These are phyloP conservation scores for Elephas maximus DNA, from an alignment of 2,113 vertebrate genomes.

Conservation along the genomic window DNA sequence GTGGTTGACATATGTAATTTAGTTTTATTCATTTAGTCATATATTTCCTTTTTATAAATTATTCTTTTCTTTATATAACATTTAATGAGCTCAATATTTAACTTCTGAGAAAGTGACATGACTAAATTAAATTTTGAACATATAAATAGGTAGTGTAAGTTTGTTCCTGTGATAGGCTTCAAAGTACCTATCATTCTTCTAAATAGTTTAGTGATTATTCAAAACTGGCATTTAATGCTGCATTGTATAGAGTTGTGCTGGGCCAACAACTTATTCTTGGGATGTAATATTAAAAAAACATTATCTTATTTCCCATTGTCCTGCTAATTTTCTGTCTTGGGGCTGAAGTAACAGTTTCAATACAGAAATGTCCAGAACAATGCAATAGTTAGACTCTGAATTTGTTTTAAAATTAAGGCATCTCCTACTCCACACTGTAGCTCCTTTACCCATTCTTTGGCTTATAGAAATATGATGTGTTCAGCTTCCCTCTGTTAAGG, in stretches of 20 bases:
- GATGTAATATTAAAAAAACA: neutral
- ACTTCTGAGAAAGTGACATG: slow-evolving; percentile 28
- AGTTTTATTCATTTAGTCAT: neutral
- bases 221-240: neutral
- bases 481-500: neutral
- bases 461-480: neutral
- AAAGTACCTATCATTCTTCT: neutral
- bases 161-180: neutral
- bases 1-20: neutral
- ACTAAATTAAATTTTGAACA: slow-evolving; percentile 44
- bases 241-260: neutral
- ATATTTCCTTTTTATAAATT: neutral
- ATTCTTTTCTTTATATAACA: neutral
- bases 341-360: neutral
- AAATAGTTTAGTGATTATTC: slow-evolving; percentile 23
- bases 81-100: neutral
- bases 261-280: slow-evolving; percentile 17
- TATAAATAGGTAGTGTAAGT: neutral
- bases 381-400: neutral
- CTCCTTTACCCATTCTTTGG: neutral
- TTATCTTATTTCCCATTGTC: neutral
- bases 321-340: no score
- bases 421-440: neutral
- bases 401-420: neutral
- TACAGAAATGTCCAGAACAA: neutral